Percentiles rank a stretch among this genome's conserved stretches.
These are phyloP conservation scores for Porphyrio hochstetteri DNA, from an alignment of 2,113 vertebrate genomes.

Conservation along the genomic window DNA sequence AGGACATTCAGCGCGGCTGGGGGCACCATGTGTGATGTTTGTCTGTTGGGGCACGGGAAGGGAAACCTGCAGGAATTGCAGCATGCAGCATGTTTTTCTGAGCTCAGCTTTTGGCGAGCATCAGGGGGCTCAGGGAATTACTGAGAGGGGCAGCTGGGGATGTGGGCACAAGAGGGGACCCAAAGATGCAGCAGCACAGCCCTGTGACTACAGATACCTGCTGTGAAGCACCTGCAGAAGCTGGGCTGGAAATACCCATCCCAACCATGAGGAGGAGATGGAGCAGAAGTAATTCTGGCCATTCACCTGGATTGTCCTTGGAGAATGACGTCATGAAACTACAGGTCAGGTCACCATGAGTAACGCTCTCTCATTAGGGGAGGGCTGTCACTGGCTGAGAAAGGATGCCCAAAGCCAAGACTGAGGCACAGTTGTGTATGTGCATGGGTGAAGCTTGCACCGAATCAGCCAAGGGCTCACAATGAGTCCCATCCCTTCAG, in stretches of 20 bases:
- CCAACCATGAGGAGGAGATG: not conserved
- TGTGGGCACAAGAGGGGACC: not conserved
- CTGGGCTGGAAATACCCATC: not conserved
- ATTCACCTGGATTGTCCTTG: not conserved
- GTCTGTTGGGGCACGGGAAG: not conserved
- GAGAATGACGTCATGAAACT: not conserved
- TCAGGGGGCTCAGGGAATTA: not conserved
- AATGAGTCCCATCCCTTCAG: not conserved
- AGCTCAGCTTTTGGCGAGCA: not conserved
- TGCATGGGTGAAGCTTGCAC: not conserved
- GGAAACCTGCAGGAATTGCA: not conserved
- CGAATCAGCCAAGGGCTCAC: not conserved
- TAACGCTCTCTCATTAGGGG: not conserved
- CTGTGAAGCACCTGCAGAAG: not conserved
- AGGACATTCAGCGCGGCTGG: not conserved
- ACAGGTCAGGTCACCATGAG: not conserved
- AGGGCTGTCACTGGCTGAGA: not conserved
- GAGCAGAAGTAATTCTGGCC: not conserved
- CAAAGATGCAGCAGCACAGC: not conserved
- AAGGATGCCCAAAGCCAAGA: not conserved
- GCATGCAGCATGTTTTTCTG: accelerated
- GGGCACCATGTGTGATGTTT: accelerated
- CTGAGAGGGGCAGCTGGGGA: not conserved
- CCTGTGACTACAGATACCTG: not conserved
- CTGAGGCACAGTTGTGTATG: not conserved